Evolutionary conservation across 1,140 invertebrate genomes (phyloP).

Genomic region (Heliconius melpomene): DNA sequence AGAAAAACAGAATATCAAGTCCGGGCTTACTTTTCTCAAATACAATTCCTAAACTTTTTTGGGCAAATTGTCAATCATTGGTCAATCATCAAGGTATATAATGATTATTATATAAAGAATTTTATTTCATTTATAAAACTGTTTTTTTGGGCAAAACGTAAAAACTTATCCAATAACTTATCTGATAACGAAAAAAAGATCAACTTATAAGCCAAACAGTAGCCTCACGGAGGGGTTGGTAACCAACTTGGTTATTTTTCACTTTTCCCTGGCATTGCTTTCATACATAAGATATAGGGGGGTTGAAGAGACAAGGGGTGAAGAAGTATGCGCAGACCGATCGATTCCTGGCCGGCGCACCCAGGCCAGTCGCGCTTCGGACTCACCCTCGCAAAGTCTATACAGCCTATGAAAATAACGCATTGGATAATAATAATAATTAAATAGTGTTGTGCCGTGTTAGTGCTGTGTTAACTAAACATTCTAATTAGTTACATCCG

Average conservation of each 20-base stretch:
- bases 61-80: no score
- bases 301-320: slow-evolving; percentile 53
- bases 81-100: no score
- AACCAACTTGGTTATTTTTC: slow-evolving; percentile 47
- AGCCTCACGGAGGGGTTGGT: slow-evolving; percentile 26
- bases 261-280: slow-evolving; percentile 58
- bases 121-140: no score
- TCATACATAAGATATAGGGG: slow-evolving; percentile 77
- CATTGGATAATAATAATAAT: slow-evolving; percentile 52
- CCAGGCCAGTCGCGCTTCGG: slow-evolving; percentile 57
- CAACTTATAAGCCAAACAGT: slow-evolving; percentile 33
- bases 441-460: slow-evolving; percentile 49
- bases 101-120: no score
- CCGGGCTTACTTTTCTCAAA: no score
- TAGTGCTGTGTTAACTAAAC: slow-evolving; percentile 38
- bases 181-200: slow-evolving; percentile 21
- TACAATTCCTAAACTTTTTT: no score
- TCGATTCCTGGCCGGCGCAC: slow-evolving; percentile 60
- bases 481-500: slow-evolving; percentile 17
- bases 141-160: neutral
- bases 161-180: neutral
- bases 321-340: slow-evolving; percentile 67
- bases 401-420: slow-evolving; percentile 52
- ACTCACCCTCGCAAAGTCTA: slow-evolving; percentile 35
- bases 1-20: no score